Evolutionary conservation across 2,113 vertebrate species (phyloP).

Genomic region (Archilochus colubris): DNA sequence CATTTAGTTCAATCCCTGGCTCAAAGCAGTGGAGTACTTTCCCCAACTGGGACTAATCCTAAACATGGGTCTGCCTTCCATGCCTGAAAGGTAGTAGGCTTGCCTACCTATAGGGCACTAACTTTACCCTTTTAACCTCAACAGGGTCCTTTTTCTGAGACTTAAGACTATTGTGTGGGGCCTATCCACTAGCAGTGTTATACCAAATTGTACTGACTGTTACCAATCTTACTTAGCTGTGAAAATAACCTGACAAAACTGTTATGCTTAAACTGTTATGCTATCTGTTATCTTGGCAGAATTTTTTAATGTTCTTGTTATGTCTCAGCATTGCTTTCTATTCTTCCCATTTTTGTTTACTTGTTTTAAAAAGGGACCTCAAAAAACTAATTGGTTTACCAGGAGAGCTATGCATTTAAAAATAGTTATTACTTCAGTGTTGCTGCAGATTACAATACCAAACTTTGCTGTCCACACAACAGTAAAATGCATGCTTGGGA

Average conservation of each 20-base stretch:
- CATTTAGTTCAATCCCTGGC: not conserved
- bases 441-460: not conserved
- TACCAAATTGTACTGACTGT: not conserved
- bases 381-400: not conserved
- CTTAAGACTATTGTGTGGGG: not conserved
- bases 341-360: not conserved
- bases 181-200: not conserved
- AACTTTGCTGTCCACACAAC: not conserved
- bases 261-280: not conserved
- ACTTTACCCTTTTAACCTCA: not conserved
- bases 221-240: not conserved
- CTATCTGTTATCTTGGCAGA: not conserved
- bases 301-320: not conserved
- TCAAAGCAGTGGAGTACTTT: not conserved
- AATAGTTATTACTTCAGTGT: not conserved
- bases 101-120: not conserved
- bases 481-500: not conserved
- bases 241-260: not conserved
- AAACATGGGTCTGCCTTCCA: not conserved
- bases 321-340: not conserved
- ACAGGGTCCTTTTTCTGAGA: not conserved
- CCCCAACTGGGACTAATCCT: not conserved
- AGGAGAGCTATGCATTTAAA: not conserved
- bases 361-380: not conserved
- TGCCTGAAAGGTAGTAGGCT: not conserved